Evolutionary conservation across 2,888 invertebrate genomes (phyloP), one percentile per base, ranked within the genome.

Genomic region (Gnatocerus cornutus): DNA sequence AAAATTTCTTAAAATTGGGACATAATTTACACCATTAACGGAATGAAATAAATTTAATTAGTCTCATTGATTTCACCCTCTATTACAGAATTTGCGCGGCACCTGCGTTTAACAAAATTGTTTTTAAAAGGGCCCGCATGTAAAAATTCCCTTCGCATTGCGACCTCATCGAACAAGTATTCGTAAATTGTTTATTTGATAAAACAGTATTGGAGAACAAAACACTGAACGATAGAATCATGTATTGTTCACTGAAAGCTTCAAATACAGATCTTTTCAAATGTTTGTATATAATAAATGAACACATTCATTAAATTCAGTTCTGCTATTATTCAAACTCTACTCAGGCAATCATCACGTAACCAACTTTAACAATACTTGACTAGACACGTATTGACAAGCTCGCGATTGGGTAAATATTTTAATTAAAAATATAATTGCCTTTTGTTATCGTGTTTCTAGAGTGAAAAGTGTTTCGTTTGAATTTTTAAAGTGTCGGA

Each of bases 211-310:
- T 55, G 66, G 58, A 30, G 48, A 13, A 66, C 66, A 66, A 66
- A 58, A 41, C 50, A 58, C 48, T 4, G 56, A 48, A 66, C 48
- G 64, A 64, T 64, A 64, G 55, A 46, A 64, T 64, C 64, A 55
- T 29, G 66, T 33, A 56, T 58, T 66, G 66, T 66, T 64, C 64
- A 46, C 7, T 41, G 64, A 55, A 64, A 55, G 68, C 69, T 71
- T 69, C 73, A 71, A 73, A 73, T 63, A 53, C 73, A 73, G 71
- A 69, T 71, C 62, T 68, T 71, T 71, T 70, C 66, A 70, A 69
- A 69, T 68, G 70, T 66, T 66, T 55, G 61, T 58, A 61, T 66
- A 69, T 72, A 71, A 72, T 72, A 72, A 74, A 74, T 74, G 74
- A 71, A 71, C 72, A 70, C 70, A 71, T 71, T 71, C 73, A 71